phyloP scores from a whole-genome alignment of 1,140 invertebrate genomes.

The Schlechtendalia chinensis region DNA sequence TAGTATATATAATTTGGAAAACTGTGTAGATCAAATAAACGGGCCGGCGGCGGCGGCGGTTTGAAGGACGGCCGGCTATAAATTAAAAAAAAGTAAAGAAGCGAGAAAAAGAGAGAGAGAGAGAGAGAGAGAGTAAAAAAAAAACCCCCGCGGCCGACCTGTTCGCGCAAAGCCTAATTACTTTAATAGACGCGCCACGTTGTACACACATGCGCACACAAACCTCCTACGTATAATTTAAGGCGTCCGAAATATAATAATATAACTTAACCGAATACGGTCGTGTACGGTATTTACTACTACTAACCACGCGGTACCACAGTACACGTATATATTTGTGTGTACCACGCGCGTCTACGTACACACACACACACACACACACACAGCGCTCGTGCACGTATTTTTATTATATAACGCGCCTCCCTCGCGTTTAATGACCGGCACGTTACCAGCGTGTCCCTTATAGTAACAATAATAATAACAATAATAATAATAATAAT shows the following conservation, averaged over 20 bases:
- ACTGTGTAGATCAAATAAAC: constrained; percentile 29
- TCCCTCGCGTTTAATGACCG: constrained; percentile 25
- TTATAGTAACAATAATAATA: constrained; percentile 16
- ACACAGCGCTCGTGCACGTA: constrained; percentile 9
- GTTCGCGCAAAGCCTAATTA: constrained; percentile 47
- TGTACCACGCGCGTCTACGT: not conserved
- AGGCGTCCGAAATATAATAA: constrained; percentile 18
- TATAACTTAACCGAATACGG: constrained; percentile 22
- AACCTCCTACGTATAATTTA: constrained; percentile 26
- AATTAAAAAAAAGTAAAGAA: constrained; percentile 36
- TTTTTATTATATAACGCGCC: constrained; percentile 23
- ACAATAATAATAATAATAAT: not conserved
- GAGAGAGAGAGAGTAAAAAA: constrained; percentile 11
- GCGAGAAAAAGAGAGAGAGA: constrained; percentile 4
- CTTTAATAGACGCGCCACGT: constrained; percentile 41
- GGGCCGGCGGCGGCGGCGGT: constrained; percentile 13
- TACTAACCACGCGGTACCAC: not conserved
- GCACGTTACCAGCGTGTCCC: not conserved
- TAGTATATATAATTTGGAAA: constrained; percentile 28
- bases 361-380: no score
- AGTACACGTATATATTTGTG: no score
- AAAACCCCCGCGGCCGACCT: not conserved
- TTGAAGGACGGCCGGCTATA: constrained; percentile 43
- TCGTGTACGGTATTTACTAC: not conserved
- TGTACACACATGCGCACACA: not conserved